phyloP scores from a whole-genome alignment of 2,888 invertebrate species.

The Drosophila helvetica region DNA sequence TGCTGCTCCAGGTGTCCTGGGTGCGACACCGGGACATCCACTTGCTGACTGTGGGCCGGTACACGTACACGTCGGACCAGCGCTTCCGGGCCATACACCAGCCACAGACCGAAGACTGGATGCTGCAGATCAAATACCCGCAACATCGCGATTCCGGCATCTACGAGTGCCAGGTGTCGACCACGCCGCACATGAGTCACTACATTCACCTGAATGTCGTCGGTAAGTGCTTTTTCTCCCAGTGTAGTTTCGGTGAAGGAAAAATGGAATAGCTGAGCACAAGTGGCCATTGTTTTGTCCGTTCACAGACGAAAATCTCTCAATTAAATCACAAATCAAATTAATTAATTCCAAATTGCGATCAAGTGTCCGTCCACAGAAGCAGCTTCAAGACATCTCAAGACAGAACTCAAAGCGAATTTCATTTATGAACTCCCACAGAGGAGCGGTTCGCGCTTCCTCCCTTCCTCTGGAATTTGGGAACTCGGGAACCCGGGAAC shows the following conservation, averaged over 20 bases:
- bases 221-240: slow-evolving; percentile 89
- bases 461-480: not conserved
- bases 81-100: slow-evolving; percentile 94
- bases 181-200: slow-evolving; percentile 96
- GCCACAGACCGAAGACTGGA: slow-evolving; percentile 95
- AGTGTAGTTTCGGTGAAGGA: too few species aligned
- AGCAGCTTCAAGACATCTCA: not conserved
- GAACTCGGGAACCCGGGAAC: too few species aligned
- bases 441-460: not conserved
- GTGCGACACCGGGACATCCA: slow-evolving; percentile 95
- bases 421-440: not conserved
- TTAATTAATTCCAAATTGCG: not conserved
- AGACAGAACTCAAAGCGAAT: not conserved
- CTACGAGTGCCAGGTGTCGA: slow-evolving; percentile 97
- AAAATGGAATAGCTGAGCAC: too few species aligned
- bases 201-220: slow-evolving; percentile 95
- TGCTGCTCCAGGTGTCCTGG: slow-evolving; percentile 94
- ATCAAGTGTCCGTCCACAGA: too few species aligned
- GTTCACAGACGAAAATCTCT: too few species aligned
- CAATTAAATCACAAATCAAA: not conserved
- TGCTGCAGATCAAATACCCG: slow-evolving; percentile 95
- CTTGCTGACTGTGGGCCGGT: slow-evolving; percentile 93
- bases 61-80: slow-evolving; percentile 96
- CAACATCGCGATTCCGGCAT: slow-evolving; percentile 94
- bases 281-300: too few species aligned